phyloP scores from a whole-genome alignment of 2,113 vertebrate genomes.

The Heterocephalus glaber region DNA sequence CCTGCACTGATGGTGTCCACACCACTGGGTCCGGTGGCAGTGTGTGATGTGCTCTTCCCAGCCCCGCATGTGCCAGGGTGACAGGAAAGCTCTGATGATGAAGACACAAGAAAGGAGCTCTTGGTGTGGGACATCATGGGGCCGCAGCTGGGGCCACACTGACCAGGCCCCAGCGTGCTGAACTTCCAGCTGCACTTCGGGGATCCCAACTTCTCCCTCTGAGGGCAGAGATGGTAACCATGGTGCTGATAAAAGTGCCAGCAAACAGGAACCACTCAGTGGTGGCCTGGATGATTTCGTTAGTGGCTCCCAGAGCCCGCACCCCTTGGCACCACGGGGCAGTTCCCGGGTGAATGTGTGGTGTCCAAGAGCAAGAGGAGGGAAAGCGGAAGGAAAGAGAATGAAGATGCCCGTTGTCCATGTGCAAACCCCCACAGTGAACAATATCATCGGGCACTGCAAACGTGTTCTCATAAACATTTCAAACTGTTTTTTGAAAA shows the following conservation, averaged over 20 bases:
- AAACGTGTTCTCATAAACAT: background rate
- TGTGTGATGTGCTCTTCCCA: no score
- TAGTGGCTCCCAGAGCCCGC: background rate
- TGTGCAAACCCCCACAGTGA: background rate
- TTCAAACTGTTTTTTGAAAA: background rate
- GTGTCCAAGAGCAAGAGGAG: background rate
- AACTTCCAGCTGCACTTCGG: background rate
- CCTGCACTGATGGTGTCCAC: rapidly evolving
- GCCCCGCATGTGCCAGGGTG: background rate
- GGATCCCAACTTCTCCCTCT: background rate
- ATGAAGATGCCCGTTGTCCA: rapidly evolving
- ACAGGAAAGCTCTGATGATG: background rate
- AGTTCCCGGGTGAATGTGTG: background rate
- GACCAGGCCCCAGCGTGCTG: no score
- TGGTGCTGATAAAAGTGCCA: rapidly evolving
- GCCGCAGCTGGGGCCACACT: background rate
- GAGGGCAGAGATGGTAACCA: background rate
- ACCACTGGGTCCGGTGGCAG: rapidly evolving
- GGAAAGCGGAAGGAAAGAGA: background rate
- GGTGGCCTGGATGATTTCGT: rapidly evolving
- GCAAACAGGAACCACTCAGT: background rate
- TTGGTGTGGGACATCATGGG: background rate
- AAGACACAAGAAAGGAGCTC: rapidly evolving
- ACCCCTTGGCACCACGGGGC: no score
- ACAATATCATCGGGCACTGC: background rate